phyloP scores from a whole-genome alignment of 2,113 vertebrate genomes.

The Macrotus californicus region DNA sequence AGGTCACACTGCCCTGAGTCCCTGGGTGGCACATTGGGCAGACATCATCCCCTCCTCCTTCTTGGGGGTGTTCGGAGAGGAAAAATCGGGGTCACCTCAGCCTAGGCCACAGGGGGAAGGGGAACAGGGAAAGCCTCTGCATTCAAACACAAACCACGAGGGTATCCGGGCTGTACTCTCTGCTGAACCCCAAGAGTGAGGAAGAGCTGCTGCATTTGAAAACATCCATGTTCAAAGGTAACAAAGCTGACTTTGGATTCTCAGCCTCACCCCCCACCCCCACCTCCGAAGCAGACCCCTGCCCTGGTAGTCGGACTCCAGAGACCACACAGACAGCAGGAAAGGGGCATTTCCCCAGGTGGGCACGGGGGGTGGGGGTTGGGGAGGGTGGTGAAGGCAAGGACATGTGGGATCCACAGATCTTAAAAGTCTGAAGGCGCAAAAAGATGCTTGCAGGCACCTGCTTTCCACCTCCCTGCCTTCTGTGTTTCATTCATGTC shows the following conservation, averaged over 20 bases:
- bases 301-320: accelerated
- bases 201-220: not conserved
- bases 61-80: not conserved
- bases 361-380: accelerated
- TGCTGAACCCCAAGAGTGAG: accelerated
- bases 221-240: not conserved
- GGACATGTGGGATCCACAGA: not conserved
- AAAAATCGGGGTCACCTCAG: not conserved
- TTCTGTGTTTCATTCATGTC: not conserved
- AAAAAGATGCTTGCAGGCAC: accelerated
- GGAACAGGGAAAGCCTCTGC: too few relatives aligned
- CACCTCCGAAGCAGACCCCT: not conserved
- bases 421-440: not conserved
- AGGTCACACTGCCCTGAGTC: accelerated
- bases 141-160: accelerated
- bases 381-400: not conserved
- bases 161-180: accelerated
- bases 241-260: not conserved
- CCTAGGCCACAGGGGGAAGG: not conserved
- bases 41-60: not conserved
- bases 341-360: not conserved
- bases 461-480: not conserved
- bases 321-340: not conserved
- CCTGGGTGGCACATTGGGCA: accelerated
- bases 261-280: too few relatives aligned